Evolutionary conservation across 2,113 vertebrate genomes (phyloP).

Genomic region (Ptychochromis oligacanthus): DNA sequence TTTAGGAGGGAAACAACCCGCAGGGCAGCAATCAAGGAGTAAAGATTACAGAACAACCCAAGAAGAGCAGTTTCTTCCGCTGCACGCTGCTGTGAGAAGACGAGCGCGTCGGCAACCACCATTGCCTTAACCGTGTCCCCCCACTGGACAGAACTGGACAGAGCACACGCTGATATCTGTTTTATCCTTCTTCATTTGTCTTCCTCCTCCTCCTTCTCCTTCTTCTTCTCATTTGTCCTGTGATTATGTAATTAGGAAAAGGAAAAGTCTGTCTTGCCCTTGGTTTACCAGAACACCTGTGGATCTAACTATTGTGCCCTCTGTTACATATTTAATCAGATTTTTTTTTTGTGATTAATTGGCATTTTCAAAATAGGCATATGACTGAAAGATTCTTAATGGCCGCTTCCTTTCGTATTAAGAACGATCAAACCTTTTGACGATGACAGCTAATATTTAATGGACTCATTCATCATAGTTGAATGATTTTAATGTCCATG

Average conservation of each 20-base stretch:
- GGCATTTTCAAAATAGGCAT: neutral
- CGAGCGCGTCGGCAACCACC: conserved; percentile 59
- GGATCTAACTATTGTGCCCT: conserved; percentile 44
- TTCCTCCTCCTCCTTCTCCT: conserved; percentile 42
- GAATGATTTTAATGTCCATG: neutral
- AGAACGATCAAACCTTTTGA: conserved; percentile 10
- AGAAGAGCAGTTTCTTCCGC: conserved; percentile 96
- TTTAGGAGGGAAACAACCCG: conserved; percentile 93
- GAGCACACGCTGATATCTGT: conserved; percentile 76
- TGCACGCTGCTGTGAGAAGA: conserved; percentile 90
- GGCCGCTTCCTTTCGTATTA: neutral
- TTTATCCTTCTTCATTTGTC: conserved; percentile 30
- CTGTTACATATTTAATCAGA: conserved; percentile 24
- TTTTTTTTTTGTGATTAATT: neutral
- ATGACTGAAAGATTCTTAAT: conserved; percentile 37
- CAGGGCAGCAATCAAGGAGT: conserved; percentile 93
- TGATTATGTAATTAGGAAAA: conserved; percentile 19
- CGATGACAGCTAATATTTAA: neutral
- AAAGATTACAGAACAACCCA: conserved; percentile 93
- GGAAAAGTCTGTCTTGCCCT: neutral
- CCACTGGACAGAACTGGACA: conserved; percentile 85
- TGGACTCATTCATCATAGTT: neutral
- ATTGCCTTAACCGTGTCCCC: conserved; percentile 80
- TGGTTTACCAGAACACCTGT: conserved; percentile 29
- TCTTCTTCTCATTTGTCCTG: conserved; percentile 27